Conservation (phyloP, 2,797 vertebrate genomes). For the Thalassophryne amazonica region DNA sequence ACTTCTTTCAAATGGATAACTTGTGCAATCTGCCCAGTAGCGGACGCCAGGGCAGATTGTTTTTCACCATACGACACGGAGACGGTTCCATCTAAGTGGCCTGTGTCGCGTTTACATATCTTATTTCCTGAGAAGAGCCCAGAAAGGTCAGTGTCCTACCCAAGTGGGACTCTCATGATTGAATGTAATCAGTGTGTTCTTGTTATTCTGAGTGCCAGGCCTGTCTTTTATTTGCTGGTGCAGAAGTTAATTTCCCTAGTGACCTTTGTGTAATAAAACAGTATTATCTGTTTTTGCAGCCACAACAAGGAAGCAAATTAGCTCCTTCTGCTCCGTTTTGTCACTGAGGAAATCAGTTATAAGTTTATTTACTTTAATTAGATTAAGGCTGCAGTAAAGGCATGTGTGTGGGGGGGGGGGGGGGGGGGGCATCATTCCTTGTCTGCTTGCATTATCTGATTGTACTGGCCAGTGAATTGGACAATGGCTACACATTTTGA, state of each 20-base stretch:
- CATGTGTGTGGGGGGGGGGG: slow-evolving; percentile 70
- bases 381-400: slow-evolving; percentile 80
- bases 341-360: slow-evolving; percentile 85
- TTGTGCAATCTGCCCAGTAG: slow-evolving; percentile 45
- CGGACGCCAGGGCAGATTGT: slow-evolving; percentile 69
- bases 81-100: slow-evolving; percentile 32
- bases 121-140: slow-evolving; percentile 72
- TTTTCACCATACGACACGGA: slow-evolving; percentile 70
- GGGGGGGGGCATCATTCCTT: slow-evolving; percentile 61
- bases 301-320: slow-evolving; percentile 86
- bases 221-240: slow-evolving; percentile 89
- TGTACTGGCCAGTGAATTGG: slow-evolving; percentile 48
- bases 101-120: slow-evolving; percentile 68
- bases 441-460: slow-evolving; percentile 77
- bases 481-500: slow-evolving; percentile 61
- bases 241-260: slow-evolving; percentile 96
- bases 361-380: slow-evolving; percentile 93
- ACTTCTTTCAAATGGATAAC: slow-evolving; percentile 65
- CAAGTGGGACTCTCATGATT: slow-evolving; percentile 80
- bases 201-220: slow-evolving; percentile 80
- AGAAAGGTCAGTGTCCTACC: slow-evolving; percentile 83
- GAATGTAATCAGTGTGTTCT: slow-evolving; percentile 87
- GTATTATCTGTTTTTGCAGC: slow-evolving; percentile 90
- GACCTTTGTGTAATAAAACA: slow-evolving; percentile 89
- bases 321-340: slow-evolving; percentile 84